phyloP scores from a whole-genome alignment of 2,113 vertebrate genomes.

The Hassar affinis region DNA sequence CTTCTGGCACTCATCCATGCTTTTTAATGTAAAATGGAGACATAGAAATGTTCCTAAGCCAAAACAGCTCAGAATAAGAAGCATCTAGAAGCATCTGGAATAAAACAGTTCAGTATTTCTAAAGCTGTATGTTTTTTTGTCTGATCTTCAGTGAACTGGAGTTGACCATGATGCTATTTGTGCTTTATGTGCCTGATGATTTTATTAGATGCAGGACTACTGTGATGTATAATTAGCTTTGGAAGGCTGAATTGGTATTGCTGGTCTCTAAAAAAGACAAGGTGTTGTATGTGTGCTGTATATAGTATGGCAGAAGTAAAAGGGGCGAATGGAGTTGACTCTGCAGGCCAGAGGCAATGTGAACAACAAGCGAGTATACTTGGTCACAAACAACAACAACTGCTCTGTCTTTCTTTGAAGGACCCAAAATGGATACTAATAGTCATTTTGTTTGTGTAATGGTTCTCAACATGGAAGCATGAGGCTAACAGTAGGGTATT shows the following conservation, averaged over 20 bases:
- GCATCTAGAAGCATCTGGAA: not conserved
- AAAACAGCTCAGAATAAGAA: not conserved
- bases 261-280: conserved; percentile 10
- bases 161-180: not conserved
- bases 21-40: not conserved
- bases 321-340: not conserved
- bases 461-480: not conserved
- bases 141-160: not conserved
- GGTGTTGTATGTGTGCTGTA: not conserved
- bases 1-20: not conserved
- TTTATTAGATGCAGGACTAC: not conserved
- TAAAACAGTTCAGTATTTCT: not conserved
- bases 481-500: not conserved
- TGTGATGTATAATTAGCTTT: conserved; percentile 31
- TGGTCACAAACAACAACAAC: not conserved
- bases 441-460: not conserved
- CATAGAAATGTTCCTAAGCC: not conserved
- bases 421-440: not conserved
- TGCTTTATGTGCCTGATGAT: not conserved
- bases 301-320: conserved; percentile 53
- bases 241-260: conserved; percentile 1
- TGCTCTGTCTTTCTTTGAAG: not conserved
- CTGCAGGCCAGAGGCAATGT: not conserved
- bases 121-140: not conserved
- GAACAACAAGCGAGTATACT: conserved; percentile 1